Evolutionary conservation across 1,140 invertebrate genomes (phyloP).

Genomic region (Brachystomella parvula): DNA sequence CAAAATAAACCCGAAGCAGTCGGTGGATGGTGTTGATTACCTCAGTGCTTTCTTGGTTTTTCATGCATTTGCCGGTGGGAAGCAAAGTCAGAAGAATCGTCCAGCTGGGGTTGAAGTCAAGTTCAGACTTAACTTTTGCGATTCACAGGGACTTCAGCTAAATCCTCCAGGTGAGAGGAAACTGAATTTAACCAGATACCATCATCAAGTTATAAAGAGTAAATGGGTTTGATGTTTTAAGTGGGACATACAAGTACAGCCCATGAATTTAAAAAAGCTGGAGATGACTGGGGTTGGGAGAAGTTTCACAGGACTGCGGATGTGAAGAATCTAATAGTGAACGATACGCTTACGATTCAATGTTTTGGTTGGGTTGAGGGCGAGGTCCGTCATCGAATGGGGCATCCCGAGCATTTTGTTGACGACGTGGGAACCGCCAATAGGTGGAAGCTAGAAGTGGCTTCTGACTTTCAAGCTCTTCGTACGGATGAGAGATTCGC

Average conservation of each 20-base stretch:
- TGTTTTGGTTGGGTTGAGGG: slow-evolving; percentile 36
- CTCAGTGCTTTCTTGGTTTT: slow-evolving; percentile 34
- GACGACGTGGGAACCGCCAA: slow-evolving; percentile 13
- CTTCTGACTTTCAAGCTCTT: slow-evolving; percentile 23
- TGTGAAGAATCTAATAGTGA: slow-evolving; percentile 23
- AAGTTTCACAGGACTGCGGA: slow-evolving; percentile 30
- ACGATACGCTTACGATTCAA: slow-evolving; percentile 32
- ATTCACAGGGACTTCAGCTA: slow-evolving; percentile 29
- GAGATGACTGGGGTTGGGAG: slow-evolving; percentile 36
- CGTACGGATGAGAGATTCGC: slow-evolving; percentile 15
- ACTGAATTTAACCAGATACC: neutral
- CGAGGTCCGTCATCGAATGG: slow-evolving; percentile 22
- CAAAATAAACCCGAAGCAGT: slow-evolving; percentile 33
- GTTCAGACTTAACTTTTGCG: slow-evolving; percentile 32
- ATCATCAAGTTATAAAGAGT: too few relatives aligned
- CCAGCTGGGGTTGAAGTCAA: slow-evolving; percentile 31
- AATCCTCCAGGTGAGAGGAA: slow-evolving; percentile 31
- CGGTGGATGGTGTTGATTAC: slow-evolving; percentile 31
- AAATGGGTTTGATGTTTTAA: slow-evolving; percentile 15
- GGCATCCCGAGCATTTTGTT: slow-evolving; percentile 16
- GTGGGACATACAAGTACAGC: slow-evolving; percentile 34
- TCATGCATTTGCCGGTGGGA: slow-evolving; percentile 25
- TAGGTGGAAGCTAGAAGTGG: neutral
- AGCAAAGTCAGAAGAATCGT: slow-evolving; percentile 14
- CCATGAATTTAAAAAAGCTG: slow-evolving; percentile 33